phyloP scores from a whole-genome alignment of 2,797 vertebrate species.

The Mormyrops boulengeri region DNA sequence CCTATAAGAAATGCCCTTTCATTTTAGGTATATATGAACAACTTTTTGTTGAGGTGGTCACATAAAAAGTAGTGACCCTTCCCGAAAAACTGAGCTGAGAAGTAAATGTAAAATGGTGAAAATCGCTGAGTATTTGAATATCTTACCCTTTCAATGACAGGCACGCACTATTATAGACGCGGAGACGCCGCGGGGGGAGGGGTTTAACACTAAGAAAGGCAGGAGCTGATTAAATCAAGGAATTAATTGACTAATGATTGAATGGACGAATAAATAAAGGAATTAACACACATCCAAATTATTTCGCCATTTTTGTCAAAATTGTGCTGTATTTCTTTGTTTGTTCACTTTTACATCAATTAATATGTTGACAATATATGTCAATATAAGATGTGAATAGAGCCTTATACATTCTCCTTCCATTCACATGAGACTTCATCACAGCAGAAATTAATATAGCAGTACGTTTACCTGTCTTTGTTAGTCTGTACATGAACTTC shows the following conservation, averaged over 20 bases:
- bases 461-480: background rate
- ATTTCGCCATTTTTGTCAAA: background rate
- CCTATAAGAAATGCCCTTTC: background rate
- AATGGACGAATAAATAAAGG: constrained; percentile 1
- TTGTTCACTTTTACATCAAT: background rate
- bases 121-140: background rate
- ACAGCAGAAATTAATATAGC: background rate
- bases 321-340: background rate
- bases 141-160: background rate
- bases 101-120: background rate
- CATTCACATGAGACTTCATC: background rate
- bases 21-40: background rate
- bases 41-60: background rate
- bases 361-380: background rate
- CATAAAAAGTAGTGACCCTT: background rate
- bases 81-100: background rate
- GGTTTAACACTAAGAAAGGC: background rate
- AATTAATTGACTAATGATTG: background rate
- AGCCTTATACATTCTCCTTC: background rate
- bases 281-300: background rate
- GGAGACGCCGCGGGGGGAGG: background rate
- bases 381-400: background rate
- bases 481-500: background rate
- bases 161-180: background rate
- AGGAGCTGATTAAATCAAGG: background rate